These are phyloP conservation scores for Ianthella basta DNA, from an alignment of 37 sponge, comb jelly and placozoan genomes.

Conservation along the genomic window DNA sequence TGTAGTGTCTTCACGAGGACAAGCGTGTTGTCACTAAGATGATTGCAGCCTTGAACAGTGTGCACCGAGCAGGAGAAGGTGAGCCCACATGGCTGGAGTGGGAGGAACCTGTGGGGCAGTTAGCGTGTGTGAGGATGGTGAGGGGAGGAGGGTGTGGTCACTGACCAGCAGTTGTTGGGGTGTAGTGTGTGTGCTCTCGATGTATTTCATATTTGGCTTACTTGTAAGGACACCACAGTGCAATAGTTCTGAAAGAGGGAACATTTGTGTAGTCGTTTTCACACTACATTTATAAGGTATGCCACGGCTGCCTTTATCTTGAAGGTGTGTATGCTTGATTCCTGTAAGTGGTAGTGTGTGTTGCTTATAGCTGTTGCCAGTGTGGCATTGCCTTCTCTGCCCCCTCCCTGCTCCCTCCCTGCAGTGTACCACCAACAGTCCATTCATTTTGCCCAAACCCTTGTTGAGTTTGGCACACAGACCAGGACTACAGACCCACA, in stretches of 20 bases:
- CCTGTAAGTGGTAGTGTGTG: too few species aligned
- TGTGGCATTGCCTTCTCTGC: too few species aligned
- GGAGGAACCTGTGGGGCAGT: not conserved
- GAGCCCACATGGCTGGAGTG: not conserved
- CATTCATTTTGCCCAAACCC: slow-evolving; percentile 48
- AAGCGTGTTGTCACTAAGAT: slow-evolving; percentile 71
- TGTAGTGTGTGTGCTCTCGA: not conserved
- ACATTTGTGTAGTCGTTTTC: too few species aligned
- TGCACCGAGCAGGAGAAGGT: slow-evolving; percentile 66
- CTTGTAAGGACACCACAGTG: too few species aligned
- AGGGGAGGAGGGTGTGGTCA: not conserved
- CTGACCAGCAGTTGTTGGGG: not conserved
- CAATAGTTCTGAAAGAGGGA: too few species aligned
- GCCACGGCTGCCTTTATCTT: too few species aligned
- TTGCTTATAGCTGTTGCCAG: too few species aligned
- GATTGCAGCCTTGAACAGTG: slow-evolving; percentile 54
- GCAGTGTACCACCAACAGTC: slow-evolving; percentile 24
- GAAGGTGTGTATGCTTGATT: too few species aligned
- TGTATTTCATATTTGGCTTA: too few species aligned
- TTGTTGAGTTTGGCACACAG: slow-evolving; percentile 68
- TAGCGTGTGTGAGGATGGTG: not conserved
- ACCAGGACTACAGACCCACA: slow-evolving; percentile 54
- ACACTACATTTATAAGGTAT: too few species aligned
- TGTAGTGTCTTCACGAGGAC: slow-evolving; percentile 58
- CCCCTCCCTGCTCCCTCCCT: not conserved